phyloP scores from a whole-genome alignment of 2,888 invertebrate genomes.

The Drosophila mettleri region DNA sequence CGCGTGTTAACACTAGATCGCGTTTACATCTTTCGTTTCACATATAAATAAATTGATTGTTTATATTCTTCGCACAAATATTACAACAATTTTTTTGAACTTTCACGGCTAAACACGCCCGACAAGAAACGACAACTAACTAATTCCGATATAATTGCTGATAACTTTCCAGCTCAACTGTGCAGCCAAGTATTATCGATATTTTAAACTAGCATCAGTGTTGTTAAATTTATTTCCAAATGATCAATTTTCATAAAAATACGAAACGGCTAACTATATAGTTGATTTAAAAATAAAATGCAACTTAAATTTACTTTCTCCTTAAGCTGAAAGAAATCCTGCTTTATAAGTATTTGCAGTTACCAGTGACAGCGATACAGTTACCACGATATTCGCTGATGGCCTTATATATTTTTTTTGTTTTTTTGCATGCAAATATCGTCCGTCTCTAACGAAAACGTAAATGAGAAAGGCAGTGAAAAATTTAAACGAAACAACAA shows the following conservation, averaged over 20 bases:
- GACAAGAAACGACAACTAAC: conserved; percentile 51
- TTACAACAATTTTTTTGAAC: conserved; percentile 29
- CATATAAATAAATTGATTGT: conserved; percentile 29
- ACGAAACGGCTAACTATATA: neutral
- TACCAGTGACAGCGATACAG: conserved; percentile 15
- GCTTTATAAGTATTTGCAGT: conserved; percentile 1
- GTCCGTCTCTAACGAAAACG: conserved; percentile 55
- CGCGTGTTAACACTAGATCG: conserved; percentile 15
- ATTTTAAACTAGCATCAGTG: neutral
- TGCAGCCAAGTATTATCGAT: conserved; percentile 14
- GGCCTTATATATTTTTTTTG: neutral
- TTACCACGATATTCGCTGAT: conserved; percentile 21
- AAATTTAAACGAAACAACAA: conserved; percentile 53
- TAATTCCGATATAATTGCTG: conserved; percentile 42
- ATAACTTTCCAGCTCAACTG: conserved; percentile 27
- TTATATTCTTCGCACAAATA: conserved; percentile 32
- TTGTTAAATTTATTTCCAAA: neutral
- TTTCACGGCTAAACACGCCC: conserved; percentile 51
- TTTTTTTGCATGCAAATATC: conserved; percentile 23
- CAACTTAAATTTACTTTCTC: neutral
- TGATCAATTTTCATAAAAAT: neutral
- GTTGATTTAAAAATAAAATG: neutral
- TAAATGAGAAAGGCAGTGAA: conserved; percentile 62
- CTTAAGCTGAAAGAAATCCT: neutral
- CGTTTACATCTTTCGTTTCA: conserved; percentile 48